Evolutionary conservation across 2,113 vertebrate species (phyloP).

Genomic region (Paracanthobrama guichenoti): DNA sequence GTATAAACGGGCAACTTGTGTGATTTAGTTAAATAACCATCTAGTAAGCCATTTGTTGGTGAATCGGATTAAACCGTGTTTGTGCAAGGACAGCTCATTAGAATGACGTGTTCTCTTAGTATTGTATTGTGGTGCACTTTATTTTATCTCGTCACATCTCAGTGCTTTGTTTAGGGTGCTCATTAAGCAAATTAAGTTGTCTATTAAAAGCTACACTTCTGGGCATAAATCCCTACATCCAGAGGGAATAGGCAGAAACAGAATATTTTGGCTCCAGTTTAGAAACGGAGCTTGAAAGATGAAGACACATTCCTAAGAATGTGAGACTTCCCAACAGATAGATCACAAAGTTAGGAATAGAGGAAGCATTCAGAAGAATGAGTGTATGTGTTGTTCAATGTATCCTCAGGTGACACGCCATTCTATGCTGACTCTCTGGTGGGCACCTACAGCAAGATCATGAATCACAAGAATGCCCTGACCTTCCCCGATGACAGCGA

Average conservation of each 20-base stretch:
- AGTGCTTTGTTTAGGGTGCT: background rate
- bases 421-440: constrained; percentile 99
- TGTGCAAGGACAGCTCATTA: background rate
- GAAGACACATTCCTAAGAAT: background rate
- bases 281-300: background rate
- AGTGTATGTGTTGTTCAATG: background rate
- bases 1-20: background rate
- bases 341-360: background rate
- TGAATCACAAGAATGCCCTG: constrained; percentile 99
- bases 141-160: background rate
- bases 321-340: background rate
- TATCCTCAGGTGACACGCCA: constrained; percentile 88
- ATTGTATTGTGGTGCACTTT: background rate
- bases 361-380: background rate
- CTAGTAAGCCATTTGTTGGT: background rate
- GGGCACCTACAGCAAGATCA: constrained; percentile 99
- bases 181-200: background rate
- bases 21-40: background rate
- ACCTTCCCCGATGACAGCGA: constrained; percentile 96
- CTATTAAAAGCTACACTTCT: background rate
- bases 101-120: background rate
- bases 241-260: background rate
- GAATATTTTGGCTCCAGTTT: background rate
- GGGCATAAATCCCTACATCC: background rate
- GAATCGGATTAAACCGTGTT: background rate